Evolutionary conservation across 2,888 invertebrate species (phyloP).

Genomic region (Lasioglossum marginatum): DNA sequence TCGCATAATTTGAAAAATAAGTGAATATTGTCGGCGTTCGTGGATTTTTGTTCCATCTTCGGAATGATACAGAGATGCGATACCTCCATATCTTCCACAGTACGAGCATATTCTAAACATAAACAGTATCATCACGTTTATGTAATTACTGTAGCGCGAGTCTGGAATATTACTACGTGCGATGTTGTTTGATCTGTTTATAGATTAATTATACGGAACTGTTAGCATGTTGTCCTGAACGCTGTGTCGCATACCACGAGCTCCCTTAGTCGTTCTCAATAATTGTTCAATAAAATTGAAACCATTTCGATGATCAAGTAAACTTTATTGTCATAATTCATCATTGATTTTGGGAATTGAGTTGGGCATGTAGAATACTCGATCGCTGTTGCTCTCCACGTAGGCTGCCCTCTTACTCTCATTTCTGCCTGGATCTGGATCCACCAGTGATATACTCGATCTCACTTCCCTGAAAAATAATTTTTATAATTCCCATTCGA

Average conservation of each 20-base stretch:
- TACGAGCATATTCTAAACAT: neutral
- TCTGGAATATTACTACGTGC: neutral
- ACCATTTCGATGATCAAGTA: neutral
- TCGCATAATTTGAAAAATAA: neutral
- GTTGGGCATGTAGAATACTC: slow-evolving; percentile 69
- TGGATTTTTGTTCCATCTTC: neutral
- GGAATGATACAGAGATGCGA: neutral
- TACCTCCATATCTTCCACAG: neutral
- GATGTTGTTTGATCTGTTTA: neutral
- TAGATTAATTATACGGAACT: neutral
- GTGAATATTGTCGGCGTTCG: neutral
- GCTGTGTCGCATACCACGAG: neutral
- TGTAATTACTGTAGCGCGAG: neutral
- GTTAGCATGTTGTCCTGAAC: neutral
- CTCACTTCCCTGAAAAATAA: slow-evolving; percentile 54
- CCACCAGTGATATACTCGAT: slow-evolving; percentile 74
- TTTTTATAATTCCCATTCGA: neutral
- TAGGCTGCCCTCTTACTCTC: slow-evolving; percentile 68
- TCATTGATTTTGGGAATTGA: slow-evolving; percentile 65
- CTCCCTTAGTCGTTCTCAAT: neutral
- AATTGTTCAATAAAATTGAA: neutral
- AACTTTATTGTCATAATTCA: slow-evolving; percentile 54
- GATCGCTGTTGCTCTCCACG: slow-evolving; percentile 68
- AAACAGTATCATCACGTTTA: neutral
- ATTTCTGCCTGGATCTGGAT: slow-evolving; percentile 74